Base-by-base conservation (phyloP, 2,888 invertebrate genomes). In the Diogma glabrata region DNA sequence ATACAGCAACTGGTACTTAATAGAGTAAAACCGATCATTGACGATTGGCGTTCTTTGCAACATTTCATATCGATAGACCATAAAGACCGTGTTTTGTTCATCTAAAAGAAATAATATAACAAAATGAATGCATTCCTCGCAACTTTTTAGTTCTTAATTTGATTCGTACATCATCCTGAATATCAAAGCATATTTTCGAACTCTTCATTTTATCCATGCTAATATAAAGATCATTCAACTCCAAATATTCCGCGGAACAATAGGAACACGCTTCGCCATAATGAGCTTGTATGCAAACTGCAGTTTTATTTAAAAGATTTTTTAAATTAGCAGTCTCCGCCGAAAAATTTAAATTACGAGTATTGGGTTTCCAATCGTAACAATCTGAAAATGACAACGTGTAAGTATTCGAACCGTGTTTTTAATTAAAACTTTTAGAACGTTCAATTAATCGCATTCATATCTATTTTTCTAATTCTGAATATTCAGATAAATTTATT, bases 61-160 rank as follows among this genome's bases (percentile, higher is more conserved):
- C 54, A 55, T 4, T 53, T 53, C 47, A 55, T 52, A 3, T 36
- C 47, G 51, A 53, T 52, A 19, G 55, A 55, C 56, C 56, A 56
- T 5, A 23, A 14, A 10, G 26, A 43, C 17, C 55, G 48, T 8
- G 52, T 56, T 47, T 54, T 45, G 36, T 56, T 56, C 51, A 56
- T 55, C 56, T 56, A 22, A 23, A 28, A 48, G 20, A 20, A 19
- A 45, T 10, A 16, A 16, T 10, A 19, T 24, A 24, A 17, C 10
- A 7, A 24, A 20, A 14, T 12, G n/a, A 17, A 26, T 14, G 8
- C 16, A 26, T 47, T 30, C 7, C 19, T 19, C 20, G 5, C 4
- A 22, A 6, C 8, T 3, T 8, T 4, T 22, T 24, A 23, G n/a
- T 6, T 19, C 30, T 16, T 12, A 47, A 30, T 2, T 16, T 17